Evolutionary conservation across 1,140 invertebrate genomes (phyloP), one percentile per base, ranked within the genome.

Genomic region (Triops longicaudatus): DNA sequence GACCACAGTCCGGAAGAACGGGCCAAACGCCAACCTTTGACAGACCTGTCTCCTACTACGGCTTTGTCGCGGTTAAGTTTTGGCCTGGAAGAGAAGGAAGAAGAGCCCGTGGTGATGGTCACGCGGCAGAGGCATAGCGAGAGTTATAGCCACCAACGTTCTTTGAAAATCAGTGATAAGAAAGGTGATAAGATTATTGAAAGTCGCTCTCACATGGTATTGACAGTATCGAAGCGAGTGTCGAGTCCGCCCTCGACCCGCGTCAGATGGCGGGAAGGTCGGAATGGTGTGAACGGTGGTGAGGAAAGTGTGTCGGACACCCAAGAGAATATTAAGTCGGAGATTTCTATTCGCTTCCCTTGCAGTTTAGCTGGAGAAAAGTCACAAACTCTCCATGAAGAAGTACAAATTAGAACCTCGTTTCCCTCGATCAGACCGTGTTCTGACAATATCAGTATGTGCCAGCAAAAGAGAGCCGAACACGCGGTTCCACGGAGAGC

Each of bases 51-150:
- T 31, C 85, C 84, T 28, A 84, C 84, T 42, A 83, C 84, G 42
- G 85, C 84, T 11, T 80, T 86, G 73, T 82, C 85, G 0, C 81
- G 83, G 73, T 81, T 86, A 9, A 83, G 83, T 78, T 86, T 86
- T 77, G 81, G 37, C 37, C 17, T 27, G 37, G 44, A 43, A 28
- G 74, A 75, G 22, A 75, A 41, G 26, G 44, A 44, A 26, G 74
- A 75, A 26, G 73, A 73, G 17, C 73, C 27, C 3, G 27, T 31
- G n/a, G 73, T 73, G 10, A 73, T 75, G 37, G 26, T 75, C 26
- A 43, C 37, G 37, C 27, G 44, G 37, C 26, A 44, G 17, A 31
- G 44, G 74, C 74, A 75, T 28, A 44, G 37, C 9, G 74, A 75
- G 74, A 75, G 74, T 44, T 75, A 75, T 31, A 41, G 22, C 22